A percentile compares a stretch with the other conserved stretches of the same genome.
Conservation (phyloP, 2,888 invertebrate species). For the Scelioninae gen. 2 region DNA sequence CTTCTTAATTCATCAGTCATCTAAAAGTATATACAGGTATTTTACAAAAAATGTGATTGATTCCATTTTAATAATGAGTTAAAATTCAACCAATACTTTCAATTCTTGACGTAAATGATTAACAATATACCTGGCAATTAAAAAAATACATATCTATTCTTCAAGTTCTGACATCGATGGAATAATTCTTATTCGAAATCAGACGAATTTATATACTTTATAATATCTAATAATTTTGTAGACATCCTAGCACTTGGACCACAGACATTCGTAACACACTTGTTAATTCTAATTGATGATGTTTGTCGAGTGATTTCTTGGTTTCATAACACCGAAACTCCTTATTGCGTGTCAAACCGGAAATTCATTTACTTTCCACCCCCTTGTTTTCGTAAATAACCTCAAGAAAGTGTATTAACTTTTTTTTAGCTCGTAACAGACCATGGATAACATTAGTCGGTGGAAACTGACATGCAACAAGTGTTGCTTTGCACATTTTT, state of each 20-base stretch:
- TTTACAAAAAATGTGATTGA: too few relatives aligned
- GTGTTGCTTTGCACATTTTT: constrained; percentile 44
- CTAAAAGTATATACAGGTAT: too few relatives aligned
- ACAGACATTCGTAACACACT: constrained; percentile 57
- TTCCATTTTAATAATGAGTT: not conserved
- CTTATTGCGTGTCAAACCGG: constrained; percentile 20
- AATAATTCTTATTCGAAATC: constrained; percentile 1
- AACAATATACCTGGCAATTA: constrained; percentile 22
- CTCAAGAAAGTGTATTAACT: constrained; percentile 29
- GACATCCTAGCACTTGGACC: constrained; percentile 67
- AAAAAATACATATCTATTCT: constrained; percentile 34
- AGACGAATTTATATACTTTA: constrained; percentile 8
- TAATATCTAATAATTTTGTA: constrained; percentile 57
- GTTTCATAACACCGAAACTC: constrained; percentile 62
- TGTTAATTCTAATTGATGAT: constrained; percentile 67
- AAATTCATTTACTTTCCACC: constrained; percentile 12
- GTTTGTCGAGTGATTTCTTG: constrained; percentile 73
- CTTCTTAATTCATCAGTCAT: too few relatives aligned
- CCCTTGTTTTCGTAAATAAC: constrained; percentile 19
- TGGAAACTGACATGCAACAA: constrained; percentile 42
- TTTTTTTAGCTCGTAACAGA: constrained; percentile 30
- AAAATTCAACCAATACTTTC: not conserved
- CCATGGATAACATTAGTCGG: constrained; percentile 24
- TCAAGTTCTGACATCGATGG: constrained; percentile 25
- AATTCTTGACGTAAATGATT: constrained; percentile 14